phyloP scores from a whole-genome alignment of 1,140 invertebrate species.

The Aphis craccivora region DNA sequence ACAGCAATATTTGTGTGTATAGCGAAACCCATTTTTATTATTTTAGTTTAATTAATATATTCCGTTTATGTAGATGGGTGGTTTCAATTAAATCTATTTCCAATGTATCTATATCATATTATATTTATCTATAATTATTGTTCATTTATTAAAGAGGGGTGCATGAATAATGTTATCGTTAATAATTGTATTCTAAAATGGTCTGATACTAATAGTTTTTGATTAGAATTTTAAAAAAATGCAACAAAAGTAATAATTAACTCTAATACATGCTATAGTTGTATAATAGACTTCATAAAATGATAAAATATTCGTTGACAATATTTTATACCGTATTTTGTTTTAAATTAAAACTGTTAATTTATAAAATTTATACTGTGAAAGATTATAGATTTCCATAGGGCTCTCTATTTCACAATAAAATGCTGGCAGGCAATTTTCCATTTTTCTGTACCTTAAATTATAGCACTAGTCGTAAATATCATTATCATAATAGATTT shows the following conservation, averaged over 20 bases:
- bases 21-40: neutral
- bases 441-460: neutral
- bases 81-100: neutral
- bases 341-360: neutral
- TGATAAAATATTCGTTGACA: neutral
- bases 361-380: too few species aligned
- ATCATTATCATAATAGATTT: neutral
- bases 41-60: constrained; percentile 10
- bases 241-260: neutral
- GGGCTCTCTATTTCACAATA: too few species aligned
- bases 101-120: neutral
- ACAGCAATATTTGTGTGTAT: neutral
- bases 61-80: neutral
- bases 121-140: too few species aligned
- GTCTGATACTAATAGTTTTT: neutral
- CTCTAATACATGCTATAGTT: neutral
- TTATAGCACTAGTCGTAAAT: neutral
- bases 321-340: neutral
- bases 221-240: neutral
- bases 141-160: neutral
- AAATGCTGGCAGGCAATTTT: neutral
- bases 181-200: neutral
- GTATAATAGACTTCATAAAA: neutral
- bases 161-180: neutral
- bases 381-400: neutral